Conservation (phyloP, 2,797 vertebrate species). For the Smutsia temminckii region DNA sequence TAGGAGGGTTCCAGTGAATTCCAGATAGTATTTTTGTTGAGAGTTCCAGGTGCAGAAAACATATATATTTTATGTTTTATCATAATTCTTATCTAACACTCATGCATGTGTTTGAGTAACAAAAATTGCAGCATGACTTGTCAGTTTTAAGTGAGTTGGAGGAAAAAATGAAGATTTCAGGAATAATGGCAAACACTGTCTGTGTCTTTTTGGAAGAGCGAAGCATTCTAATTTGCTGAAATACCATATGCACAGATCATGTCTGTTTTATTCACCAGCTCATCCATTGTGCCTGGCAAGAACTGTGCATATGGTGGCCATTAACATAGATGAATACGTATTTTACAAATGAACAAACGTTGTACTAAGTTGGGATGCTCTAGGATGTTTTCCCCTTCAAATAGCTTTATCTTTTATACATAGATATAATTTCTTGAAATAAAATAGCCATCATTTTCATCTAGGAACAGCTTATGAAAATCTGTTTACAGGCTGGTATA, state of each 20-base stretch:
- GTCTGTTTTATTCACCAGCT: not conserved
- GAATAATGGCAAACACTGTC: not conserved
- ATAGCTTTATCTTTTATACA: not conserved
- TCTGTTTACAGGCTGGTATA: not conserved
- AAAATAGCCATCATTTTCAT: constrained; percentile 2
- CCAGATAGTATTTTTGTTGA: not conserved
- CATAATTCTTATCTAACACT: not conserved
- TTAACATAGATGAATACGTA: not conserved
- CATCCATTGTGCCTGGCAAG: not conserved
- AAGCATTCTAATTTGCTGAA: constrained; percentile 23
- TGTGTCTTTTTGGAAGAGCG: not conserved
- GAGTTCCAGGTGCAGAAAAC: not conserved
- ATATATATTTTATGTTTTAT: not conserved
- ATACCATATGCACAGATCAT: not conserved
- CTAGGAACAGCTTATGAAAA: constrained; percentile 3
- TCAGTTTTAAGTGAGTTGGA: constrained; percentile 11
- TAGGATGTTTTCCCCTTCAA: not conserved
- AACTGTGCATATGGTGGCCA: not conserved
- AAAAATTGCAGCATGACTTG: not conserved
- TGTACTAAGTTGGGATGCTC: not conserved
- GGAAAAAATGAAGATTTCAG: not conserved
- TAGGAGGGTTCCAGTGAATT: not conserved
- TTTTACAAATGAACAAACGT: not conserved
- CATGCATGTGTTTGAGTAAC: not conserved
- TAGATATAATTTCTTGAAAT: constrained; percentile 7